Conservation (phyloP, 2,113 vertebrate genomes). For the Aptenodytes forsteri region DNA sequence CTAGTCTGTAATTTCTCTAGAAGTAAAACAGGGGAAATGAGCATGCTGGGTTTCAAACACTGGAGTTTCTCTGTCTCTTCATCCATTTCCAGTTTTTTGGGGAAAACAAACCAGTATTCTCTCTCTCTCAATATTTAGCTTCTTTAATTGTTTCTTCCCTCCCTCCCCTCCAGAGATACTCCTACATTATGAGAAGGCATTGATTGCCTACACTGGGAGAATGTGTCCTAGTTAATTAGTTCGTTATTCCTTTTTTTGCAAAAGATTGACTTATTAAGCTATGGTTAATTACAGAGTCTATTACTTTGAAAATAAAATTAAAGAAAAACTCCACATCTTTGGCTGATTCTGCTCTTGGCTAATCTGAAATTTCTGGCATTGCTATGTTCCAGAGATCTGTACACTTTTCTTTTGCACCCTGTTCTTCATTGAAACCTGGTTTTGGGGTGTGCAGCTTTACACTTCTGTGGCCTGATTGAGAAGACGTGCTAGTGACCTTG, state of each 20-base stretch:
- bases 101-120: background rate
- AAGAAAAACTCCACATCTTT: background rate
- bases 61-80: background rate
- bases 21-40: background rate
- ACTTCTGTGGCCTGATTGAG: background rate
- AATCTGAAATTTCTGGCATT: background rate
- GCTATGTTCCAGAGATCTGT: too few species aligned
- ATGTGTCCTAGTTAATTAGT: slow-evolving; percentile 59
- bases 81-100: background rate
- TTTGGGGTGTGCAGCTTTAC: background rate
- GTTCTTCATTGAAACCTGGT: accelerated
- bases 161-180: slow-evolving; percentile 36
- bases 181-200: slow-evolving; percentile 71
- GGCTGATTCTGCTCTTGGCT: background rate
- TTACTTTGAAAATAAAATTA: slow-evolving; percentile 60
- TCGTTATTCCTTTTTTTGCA: slow-evolving; percentile 62
- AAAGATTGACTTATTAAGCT: slow-evolving; percentile 71
- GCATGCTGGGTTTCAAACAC: background rate
- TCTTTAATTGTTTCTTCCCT: slow-evolving; percentile 61
- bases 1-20: background rate
- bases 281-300: slow-evolving; percentile 72
- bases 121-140: slow-evolving; percentile 20
- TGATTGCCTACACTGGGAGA: slow-evolving; percentile 67
- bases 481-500: background rate
- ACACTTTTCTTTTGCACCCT: accelerated